Base-by-base conservation (phyloP, 2,888 invertebrate species). In the Brachylomia viminalis region DNA sequence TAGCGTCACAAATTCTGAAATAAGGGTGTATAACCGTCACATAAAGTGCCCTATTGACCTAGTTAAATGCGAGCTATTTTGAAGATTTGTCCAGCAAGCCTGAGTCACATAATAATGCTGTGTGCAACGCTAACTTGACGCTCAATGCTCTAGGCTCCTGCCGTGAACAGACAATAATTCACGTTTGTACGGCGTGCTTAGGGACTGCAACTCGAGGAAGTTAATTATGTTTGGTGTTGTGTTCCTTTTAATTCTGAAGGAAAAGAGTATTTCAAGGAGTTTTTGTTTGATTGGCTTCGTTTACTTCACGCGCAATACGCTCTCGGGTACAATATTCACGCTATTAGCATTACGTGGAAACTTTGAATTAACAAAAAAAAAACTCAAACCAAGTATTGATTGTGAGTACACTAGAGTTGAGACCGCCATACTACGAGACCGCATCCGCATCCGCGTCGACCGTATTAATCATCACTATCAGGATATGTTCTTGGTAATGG, bases 381-480 rank as follows among this genome's bases (percentile, higher is more conserved):
- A 33, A 3, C 47, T 30, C 23, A 30, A 65, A n/a, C 5, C 27
- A 66, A 66, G 20, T 59, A 56, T 74, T 65, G 64, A 49, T 59
- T 79, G 52, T 47, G 49, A 74, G 64, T 49, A 61, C 59, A 61
- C 42, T 47, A 59, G 59, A 72, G 49, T 74, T 38, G 27, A 62
- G 42, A 45, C 64, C 54, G 68, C 68, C n/a, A 27, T 33, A 59
- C 58, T 49, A 56, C 30, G 62, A 49, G 52, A 70, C 61, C 65
- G 75, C 79, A 86, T 88, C 89, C 87, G 89, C 65, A 66, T 88
- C 86, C 81, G 83, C 64, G 42, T 77, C 61, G 72, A 30, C 58
- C 11, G 77, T 83, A 85, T 88, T 88, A 83, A 84, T 87, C 82
- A 83, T 83, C 86, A 75, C 69, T 71, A 82, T 67, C 81, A 84